Evolutionary conservation across 1,140 invertebrate genomes (phyloP), one percentile per base, ranked within the genome.

Genomic region (Spodoptera litura): DNA sequence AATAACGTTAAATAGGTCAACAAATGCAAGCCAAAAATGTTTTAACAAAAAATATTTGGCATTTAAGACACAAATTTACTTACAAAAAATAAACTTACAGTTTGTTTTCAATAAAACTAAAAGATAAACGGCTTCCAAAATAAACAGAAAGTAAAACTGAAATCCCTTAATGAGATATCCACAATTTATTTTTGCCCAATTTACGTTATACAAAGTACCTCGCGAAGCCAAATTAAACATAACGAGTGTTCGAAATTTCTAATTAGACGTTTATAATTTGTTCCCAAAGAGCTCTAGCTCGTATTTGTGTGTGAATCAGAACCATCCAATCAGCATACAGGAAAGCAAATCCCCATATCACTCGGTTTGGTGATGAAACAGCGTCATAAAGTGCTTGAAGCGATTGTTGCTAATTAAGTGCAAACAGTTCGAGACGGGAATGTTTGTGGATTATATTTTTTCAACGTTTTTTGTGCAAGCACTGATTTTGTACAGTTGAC

Each of bases 361-460:
- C 38, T 59, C 35, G 11, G 71, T 62, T 53, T n/a, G 58, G 56
- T 75, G 75, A 79, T 82, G 78, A 78, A 84, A 80, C 81, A 64
- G 56, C 68, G 59, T 64, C 71, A 74, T 74, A 58, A 81, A 73
- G 62, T 72, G 75, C 64, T 80, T 80, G 52, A 73, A 83, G 61
- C 80, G 81, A 78, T 81, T 82, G 80, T 84, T 58, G 59, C 75
- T 84, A 84, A 82, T 84, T 81, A 84, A 80, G 78, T 79, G 75
- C 80, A 84, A 82, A 82, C 78, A 84, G 13, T 5, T 4, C 9
- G 27, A 59, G 27, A 13, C 13, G 38, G 12, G 72, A 25, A 44
- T 61, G 49, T 73, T 73, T 73, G 71, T 44, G 31, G 38, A 58
- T 27, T 35, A 15, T 35, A 53, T 71, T 73, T 71, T 73, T 53